A percentile compares a stretch with the other conserved stretches of the same genome.
Conservation (phyloP, 2,888 invertebrate species). For the Rhingia rostrata region DNA sequence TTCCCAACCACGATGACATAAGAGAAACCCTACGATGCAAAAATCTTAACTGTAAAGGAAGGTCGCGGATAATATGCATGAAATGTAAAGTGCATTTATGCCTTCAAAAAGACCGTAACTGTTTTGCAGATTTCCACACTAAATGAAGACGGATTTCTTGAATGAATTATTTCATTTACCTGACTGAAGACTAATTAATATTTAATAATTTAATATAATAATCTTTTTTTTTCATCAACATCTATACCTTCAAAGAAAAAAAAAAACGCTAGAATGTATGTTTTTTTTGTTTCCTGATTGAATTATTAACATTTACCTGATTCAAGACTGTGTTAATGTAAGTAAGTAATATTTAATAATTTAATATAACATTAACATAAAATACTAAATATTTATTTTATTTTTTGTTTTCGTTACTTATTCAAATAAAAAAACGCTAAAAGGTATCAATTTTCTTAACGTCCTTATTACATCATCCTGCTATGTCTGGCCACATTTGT, state of each 20-base stretch:
- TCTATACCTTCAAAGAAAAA: background rate
- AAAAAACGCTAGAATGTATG: too few relatives aligned
- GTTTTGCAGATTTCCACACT: slow-evolving; percentile 4
- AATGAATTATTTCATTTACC: too few relatives aligned
- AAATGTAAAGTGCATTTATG: slow-evolving; percentile 1
- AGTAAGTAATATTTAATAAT: too few relatives aligned
- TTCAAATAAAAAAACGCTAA: background rate
- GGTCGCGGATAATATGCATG: too few relatives aligned
- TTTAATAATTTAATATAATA: slow-evolving; percentile 6
- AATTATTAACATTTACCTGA: too few relatives aligned
- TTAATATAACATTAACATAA: slow-evolving; percentile 7
- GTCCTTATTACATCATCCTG: background rate
- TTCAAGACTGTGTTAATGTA: too few relatives aligned
- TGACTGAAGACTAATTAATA: too few relatives aligned
- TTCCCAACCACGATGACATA: slow-evolving; percentile 7
- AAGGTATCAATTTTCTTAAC: background rate
- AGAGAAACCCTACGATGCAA: background rate
- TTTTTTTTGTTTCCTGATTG: slow-evolving; percentile 1
- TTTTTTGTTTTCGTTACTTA: slow-evolving; percentile 4
- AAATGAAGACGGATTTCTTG: slow-evolving; percentile 3
- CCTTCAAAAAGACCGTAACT: slow-evolving; percentile 4
- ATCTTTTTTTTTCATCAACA: background rate
- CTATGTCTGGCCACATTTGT: slow-evolving; percentile 7
- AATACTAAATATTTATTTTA: slow-evolving; percentile 7
- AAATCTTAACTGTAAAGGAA: background rate